Evolutionary conservation across 64 coral and sea anemone species (phyloP), one percentile per base, ranked within the genome.

Genomic region (Catalaphyllia jardinei): DNA sequence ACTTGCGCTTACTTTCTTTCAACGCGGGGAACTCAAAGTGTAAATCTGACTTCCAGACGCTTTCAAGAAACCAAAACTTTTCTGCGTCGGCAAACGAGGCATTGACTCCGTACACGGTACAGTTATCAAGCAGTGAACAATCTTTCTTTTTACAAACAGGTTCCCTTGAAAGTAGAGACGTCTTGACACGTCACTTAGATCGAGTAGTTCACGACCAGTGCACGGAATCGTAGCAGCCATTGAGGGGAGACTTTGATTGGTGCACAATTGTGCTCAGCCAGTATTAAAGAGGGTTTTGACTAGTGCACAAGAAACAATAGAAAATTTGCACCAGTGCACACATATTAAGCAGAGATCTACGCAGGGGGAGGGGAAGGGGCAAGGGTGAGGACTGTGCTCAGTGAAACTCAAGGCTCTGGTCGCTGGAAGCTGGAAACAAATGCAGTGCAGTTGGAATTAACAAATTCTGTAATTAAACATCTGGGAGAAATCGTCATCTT

Each of bases 91-190:
- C 52, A 77, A 77, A 77, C 39, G 42, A 75, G 78, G 52, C 54
- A 60, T 61, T 67, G 64, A 67, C 64, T 67, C 64, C 0, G 0
- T n/a, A 80, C 78, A 80, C 55, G 25, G 52, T 80, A 60, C 52
- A 54, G 27, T 61, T 80, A 80, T 80, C 78, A 60, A 80, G 33
- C n/a, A 54, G 78, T 80, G 78, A 61, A 80, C 78, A 61, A 60
- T 80, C 65, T 86, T 86, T 35, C 61, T 86, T 86, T 67, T 35
- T 39, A 86, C 63, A 86, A 86, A 86, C 83, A 86, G 83, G 82
- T 49, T 65, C 62, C 67, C 62, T 65, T 86, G 82, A 65, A 86
- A 86, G 82, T 86, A 86, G 82, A 29, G 82, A 86, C 28, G 61
- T 62, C 61, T 46, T 62, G 80, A 61, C 49, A 29, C 63, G 79